Base-by-base conservation (phyloP, 2,888 invertebrate species). In the Meliscaeva auricollis region DNA sequence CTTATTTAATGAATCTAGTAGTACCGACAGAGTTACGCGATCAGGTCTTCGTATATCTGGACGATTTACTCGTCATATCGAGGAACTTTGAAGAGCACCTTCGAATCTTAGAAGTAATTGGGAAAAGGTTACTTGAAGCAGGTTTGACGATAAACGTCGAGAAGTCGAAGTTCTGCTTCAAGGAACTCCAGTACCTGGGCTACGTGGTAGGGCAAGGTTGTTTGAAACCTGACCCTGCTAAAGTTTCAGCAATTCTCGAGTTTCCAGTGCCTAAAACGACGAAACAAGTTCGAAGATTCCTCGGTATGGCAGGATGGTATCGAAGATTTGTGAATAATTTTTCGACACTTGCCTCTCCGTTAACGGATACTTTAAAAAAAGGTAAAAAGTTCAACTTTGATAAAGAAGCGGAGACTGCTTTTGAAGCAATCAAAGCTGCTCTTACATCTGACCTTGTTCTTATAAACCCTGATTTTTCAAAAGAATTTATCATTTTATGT, bases 311-410 rank as follows among this genome's bases (percentile, higher is more conserved):
- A 9, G 60, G 60, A 13, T 60, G 60, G 41, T 41, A 60, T 11
- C 35, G 60, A 13, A 2, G 38, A 1, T 60, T 60, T 17, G n/a
- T 60, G 30, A 26, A 26, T 0, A 30, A 62, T 11, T 6, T 13
- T 44, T 82, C 87, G 11, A n/a, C 76, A 5, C n/a, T 87, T 6
- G 78, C 87, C 1, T 68, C 82, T 0, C 82, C 84, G 2, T 54
- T 87, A 32, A 85, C 87, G 0, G 64, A 88, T 11, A 38, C 38
- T 38, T 38, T 38, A 38, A 38, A 38, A 38, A 38, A 38, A 38
- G 38, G 38, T 38, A 38, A 38, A 38, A 38, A 38, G 38, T 38
- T 38, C 7, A 13, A 38, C 13, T 38, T 38, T 8, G 13, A 38
- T 38, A 38, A 38, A 13, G 38, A 38, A 38, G 38, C 38, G 7